Conservation (phyloP, 2,888 invertebrate species). For the Chalcis sispes region DNA sequence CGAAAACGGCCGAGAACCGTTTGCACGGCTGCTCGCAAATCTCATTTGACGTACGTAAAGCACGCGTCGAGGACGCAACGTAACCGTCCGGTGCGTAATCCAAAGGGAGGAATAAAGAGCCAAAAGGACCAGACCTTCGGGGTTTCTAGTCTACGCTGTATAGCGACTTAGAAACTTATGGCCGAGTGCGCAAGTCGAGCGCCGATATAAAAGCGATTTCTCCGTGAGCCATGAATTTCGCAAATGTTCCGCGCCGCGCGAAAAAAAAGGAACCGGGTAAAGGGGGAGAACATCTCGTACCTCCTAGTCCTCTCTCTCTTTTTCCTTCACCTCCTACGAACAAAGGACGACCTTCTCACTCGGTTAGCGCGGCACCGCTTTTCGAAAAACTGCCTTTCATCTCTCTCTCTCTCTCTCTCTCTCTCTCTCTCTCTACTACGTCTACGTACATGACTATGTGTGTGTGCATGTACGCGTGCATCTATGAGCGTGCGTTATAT, state of each 20-base stretch:
- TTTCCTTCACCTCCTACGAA: slow-evolving; percentile 42
- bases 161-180: too few relatives aligned
- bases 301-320: too few relatives aligned
- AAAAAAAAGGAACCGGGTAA: slow-evolving; percentile 51
- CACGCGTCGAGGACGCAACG: background rate
- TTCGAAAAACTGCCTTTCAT: slow-evolving; percentile 54
- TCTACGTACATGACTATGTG: background rate
- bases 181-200: too few relatives aligned
- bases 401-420: background rate
- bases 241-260: slow-evolving; percentile 52
- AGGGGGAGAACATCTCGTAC: too few relatives aligned
- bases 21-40: slow-evolving; percentile 17
- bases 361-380: too few relatives aligned
- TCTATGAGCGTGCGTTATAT: too few relatives aligned
- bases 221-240: slow-evolving; percentile 59
- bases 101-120: too few relatives aligned
- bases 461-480: background rate
- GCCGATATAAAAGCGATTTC: slow-evolving; percentile 42
- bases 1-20: too few relatives aligned
- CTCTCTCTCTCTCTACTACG: too few relatives aligned
- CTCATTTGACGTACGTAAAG: background rate
- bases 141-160: slow-evolving; percentile 46
- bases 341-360: slow-evolving; percentile 41
- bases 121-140: slow-evolving; percentile 26
- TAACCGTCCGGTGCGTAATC: background rate